Base-by-base conservation (phyloP, 2,797 vertebrate genomes). In the Euphonia xanthogaster region DNA sequence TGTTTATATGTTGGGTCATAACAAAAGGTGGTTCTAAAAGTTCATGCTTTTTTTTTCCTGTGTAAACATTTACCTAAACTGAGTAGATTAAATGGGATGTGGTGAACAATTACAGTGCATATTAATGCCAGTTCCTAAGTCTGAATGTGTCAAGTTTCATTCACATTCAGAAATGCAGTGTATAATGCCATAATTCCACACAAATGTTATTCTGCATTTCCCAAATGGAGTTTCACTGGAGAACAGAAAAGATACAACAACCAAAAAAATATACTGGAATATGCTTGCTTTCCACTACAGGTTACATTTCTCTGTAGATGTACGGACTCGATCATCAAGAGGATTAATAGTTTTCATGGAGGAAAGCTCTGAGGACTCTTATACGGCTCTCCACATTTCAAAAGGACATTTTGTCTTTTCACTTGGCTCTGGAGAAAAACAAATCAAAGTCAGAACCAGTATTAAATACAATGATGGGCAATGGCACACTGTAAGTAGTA, bases 401-500 rank as follows among this genome's bases (percentile, higher is more conserved):
- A 99, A 99, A 79, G 99, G 99, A 87, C 98, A 93, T 68, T 98
- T 99, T 88, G 92, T 99, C 45, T 98, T 99, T 89, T 98, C 98
- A 42, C 93, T 98, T 92, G 96, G 62, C 35, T 90, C 93, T 68
- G 95, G 98, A 28, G 98, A 98, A 80, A 98, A 97, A 86, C 97
- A 97, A 47, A 96, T 97, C 65, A 98, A 98, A 96, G 98, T 99
- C 85, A 99, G 98, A 95, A 99, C 98, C 96, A 98, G 97, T 94
- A 97, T 98, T 90, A 99, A 98, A 95, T 99, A 98, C 98, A 99
- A 98, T 7, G 98, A 99, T 18, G 98, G 99, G 42, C 98, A 98
- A 50, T 99, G 99, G 99, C 99, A 99, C 97, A 98, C 98, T 94
- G 99, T 99, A 94, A 98, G 99, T 91, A 78, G 31, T 5, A 44